Percentiles rank a stretch among this genome's conserved stretches.
phyloP scores from a whole-genome alignment of 2,797 vertebrate species.

The Sebastiscus tertius region DNA sequence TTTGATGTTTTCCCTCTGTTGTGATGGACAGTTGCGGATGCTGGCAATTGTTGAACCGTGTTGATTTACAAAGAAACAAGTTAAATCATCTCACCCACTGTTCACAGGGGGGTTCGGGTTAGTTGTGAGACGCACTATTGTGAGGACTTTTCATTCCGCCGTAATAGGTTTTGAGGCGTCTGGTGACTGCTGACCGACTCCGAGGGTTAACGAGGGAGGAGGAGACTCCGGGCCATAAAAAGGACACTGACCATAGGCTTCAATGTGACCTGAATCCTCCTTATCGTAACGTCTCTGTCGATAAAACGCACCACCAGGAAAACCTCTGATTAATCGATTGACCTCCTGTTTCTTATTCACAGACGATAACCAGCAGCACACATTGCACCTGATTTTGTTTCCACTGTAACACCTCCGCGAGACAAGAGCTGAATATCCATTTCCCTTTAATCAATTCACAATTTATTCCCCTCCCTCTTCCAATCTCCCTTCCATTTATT shows the following conservation, averaged over 20 bases:
- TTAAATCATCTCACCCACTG: constrained; percentile 8
- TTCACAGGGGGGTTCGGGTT: not conserved
- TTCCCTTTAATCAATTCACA: constrained; percentile 84
- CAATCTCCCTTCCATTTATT: constrained; percentile 83
- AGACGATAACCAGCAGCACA: constrained; percentile 45
- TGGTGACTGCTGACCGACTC: constrained; percentile 4
- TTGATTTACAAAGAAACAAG: constrained; percentile 43
- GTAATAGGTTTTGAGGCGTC: constrained; percentile 11
- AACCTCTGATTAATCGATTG: constrained; percentile 60
- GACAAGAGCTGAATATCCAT: constrained; percentile 78
- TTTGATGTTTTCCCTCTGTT: constrained; percentile 58
- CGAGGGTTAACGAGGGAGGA: constrained; percentile 48
- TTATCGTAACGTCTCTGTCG: constrained; percentile 46
- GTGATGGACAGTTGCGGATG: constrained; percentile 47
- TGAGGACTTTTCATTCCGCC: constrained; percentile 17
- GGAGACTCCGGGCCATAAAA: constrained; percentile 36
- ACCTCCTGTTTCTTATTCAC: constrained; percentile 60
- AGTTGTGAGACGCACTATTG: not conserved
- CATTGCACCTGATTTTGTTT: constrained; percentile 69
- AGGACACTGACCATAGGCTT: constrained; percentile 51
- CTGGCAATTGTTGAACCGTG: constrained; percentile 41
- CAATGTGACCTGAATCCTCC: constrained; percentile 48
- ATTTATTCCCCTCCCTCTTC: constrained; percentile 78
- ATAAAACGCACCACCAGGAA: constrained; percentile 50
- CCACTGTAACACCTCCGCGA: constrained; percentile 68